Conservation (phyloP, 2,113 vertebrate genomes). For the Spilogale gracilis region DNA sequence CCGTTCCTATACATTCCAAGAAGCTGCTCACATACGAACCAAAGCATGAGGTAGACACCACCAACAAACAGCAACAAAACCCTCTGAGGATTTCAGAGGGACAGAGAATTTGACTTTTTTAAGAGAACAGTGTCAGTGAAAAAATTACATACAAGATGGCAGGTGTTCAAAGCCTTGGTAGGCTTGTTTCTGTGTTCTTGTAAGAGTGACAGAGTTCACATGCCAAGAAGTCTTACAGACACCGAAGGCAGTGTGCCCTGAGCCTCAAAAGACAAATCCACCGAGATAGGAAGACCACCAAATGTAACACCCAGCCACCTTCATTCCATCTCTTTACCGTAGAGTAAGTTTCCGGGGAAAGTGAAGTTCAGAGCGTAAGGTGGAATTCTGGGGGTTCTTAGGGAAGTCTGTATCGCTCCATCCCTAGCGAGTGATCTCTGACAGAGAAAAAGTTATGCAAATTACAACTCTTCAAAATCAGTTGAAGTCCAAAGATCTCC, state of each 20-base stretch:
- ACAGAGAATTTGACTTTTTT: background rate
- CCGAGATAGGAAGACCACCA: background rate
- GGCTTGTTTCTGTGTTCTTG: background rate
- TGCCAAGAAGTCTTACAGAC: background rate
- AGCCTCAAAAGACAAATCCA: background rate
- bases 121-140: background rate
- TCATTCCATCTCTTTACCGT: background rate
- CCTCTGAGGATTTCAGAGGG: background rate
- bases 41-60: background rate
- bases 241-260: background rate
- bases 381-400: background rate
- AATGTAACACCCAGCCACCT: no score
- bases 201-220: background rate
- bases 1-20: background rate
- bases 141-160: background rate
- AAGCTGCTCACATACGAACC: background rate
- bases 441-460: background rate
- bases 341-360: background rate
- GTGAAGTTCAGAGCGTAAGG: background rate
- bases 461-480: background rate
- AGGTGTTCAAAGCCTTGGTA: background rate
- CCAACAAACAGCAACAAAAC: background rate
- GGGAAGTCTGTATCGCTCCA: background rate
- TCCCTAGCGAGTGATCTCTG: background rate
- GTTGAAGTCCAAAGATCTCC: slow-evolving; percentile 23